Base-by-base conservation (phyloP, 2,888 invertebrate species). In the Rhopalosiphum nymphaeae region DNA sequence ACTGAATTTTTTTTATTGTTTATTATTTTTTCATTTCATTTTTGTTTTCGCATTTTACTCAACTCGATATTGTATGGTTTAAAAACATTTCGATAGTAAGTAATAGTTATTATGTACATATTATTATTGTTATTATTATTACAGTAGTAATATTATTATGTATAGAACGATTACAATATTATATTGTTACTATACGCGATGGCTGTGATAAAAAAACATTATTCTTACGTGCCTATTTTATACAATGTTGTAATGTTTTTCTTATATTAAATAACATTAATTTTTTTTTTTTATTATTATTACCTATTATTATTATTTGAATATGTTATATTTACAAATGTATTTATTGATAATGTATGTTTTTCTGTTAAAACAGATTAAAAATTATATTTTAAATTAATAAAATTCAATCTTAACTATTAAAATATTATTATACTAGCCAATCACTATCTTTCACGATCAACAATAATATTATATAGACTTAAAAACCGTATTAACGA, bases 1-100 rank as follows among this genome's bases (percentile, higher is more conserved):
- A 92, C 92, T 92, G 92, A 92, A 26, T 61, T 61, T 87, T 49
- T 57, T 53, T 89, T 90, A 46, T 67, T 46, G 29, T 86, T 86
- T 49, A 46, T 86, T 29, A 49, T 46, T 78, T 78, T 78, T 78
- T 78, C 21, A 16, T 36, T 78, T 78, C 16, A 78, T 78, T 78
- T 78, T 36, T 78, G 36, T 78, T 78, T 36, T 78, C 2, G 21
- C 78, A 36, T 78, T 36, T 78, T 78, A 78, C 21, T 78, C 36
- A 36, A 36, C 78, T 36, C 78, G 21, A 21, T 78, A 78, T 78
- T 21, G 21, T 36, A 78, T 21, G 7, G 21, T 78, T 21, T 78
- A 36, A 78, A 78, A 78, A 36, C 9, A 36, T 78, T 78, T 78
- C 36, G 36, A 21, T 78, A 21, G 9, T 36, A 78, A 78, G 7